Evolutionary conservation across 2,797 vertebrate species (phyloP).

Genomic region (Manis pentadactyla): DNA sequence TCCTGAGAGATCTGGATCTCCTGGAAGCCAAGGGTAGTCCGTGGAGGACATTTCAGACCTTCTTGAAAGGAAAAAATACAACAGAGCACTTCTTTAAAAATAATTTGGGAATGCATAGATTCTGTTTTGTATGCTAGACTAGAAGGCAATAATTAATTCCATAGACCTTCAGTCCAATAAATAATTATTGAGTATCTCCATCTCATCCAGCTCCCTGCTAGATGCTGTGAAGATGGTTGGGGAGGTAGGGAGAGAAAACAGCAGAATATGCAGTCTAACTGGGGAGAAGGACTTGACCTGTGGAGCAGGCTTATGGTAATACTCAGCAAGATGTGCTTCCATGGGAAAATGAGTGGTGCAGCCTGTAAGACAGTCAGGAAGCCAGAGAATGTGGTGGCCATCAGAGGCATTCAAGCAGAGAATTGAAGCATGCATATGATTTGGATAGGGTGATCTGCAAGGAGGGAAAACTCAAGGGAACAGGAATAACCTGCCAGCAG

Average conservation of each 20-base stretch:
- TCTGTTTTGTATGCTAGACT: slow-evolving; percentile 54
- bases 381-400: not conserved
- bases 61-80: not conserved
- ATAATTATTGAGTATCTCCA: not conserved
- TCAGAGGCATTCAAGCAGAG: not conserved
- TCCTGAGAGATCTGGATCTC: not conserved
- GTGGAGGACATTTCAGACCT: not conserved
- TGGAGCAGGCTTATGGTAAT: not conserved
- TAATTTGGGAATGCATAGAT: slow-evolving; percentile 33
- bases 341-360: not conserved
- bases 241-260: not conserved
- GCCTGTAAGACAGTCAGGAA: not conserved
- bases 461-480: not conserved
- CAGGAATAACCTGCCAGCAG: not conserved
- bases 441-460: not conserved
- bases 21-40: not conserved
- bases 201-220: not conserved
- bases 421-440: not conserved
- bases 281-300: not conserved
- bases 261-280: not conserved
- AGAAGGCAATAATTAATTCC: slow-evolving; percentile 45
- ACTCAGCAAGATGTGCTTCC: not conserved
- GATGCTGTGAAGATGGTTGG: not conserved
- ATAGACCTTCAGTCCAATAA: not conserved
- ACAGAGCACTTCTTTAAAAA: not conserved